Evolutionary conservation across 2,888 invertebrate species (phyloP).

Genomic region (Leucozona laternaria): DNA sequence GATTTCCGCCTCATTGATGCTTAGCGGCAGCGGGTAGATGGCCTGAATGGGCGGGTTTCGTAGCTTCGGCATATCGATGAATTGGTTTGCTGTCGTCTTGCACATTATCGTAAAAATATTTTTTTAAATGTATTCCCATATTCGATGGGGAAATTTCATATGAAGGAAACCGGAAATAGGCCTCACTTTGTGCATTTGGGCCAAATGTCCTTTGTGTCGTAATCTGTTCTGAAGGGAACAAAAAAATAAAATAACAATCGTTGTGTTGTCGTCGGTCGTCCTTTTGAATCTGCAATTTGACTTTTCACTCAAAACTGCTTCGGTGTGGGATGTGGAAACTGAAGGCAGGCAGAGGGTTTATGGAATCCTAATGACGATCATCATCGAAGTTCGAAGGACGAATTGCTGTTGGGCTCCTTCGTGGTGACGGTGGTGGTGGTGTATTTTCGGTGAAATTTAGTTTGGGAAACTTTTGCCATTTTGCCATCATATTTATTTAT

Average conservation of each 20-base stretch:
- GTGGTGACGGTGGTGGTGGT: neutral
- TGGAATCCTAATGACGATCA: conserved; percentile 72
- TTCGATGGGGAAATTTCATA: conserved; percentile 36
- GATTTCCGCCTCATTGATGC: conserved; percentile 75
- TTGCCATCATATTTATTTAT: conserved; percentile 74
- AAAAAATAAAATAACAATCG: conserved; percentile 20
- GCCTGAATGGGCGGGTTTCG: conserved; percentile 19
- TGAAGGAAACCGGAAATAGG: conserved; percentile 54
- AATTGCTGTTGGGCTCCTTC: conserved; percentile 36
- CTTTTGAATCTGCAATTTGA: conserved; percentile 40
- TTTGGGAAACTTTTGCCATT: conserved; percentile 65
- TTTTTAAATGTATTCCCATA: conserved; percentile 48
- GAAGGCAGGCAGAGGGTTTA: conserved; percentile 30
- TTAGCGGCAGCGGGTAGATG: neutral
- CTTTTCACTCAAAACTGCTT: conserved; percentile 17
- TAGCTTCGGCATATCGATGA: conserved; percentile 24
- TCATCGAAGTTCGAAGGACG: conserved; percentile 70
- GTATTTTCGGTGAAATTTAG: conserved; percentile 32
- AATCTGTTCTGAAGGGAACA: neutral
- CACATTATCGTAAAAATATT: conserved; percentile 70
- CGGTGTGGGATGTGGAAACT: neutral
- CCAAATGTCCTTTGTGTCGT: conserved; percentile 27
- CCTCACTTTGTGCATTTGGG: conserved; percentile 60
- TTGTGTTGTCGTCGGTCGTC: conserved; percentile 3
- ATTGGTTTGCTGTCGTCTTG: conserved; percentile 54